Evolutionary conservation across 2,113 vertebrate species (phyloP).

Genomic region (Pseudorectes ferrugineus): DNA sequence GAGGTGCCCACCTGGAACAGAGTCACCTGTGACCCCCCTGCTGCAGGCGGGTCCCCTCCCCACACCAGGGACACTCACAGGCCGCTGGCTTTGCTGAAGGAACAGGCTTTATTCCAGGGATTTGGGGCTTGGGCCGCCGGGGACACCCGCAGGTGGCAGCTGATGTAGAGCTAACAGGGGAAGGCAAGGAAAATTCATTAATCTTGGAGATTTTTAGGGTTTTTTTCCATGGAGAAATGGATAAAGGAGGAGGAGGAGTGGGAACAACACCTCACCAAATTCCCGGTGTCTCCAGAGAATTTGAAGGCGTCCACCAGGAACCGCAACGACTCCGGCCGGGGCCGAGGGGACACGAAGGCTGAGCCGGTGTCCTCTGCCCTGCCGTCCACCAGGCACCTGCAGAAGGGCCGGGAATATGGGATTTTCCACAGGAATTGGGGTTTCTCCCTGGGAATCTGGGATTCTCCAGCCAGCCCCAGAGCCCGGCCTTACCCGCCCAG

Average conservation of each 20-base stretch:
- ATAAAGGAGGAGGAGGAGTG: too few species aligned
- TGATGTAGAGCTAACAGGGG: too few species aligned
- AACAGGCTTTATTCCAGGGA: not conserved
- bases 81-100: not conserved
- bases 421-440: too few species aligned
- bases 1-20: not conserved
- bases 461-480: rapidly evolving
- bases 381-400: not conserved
- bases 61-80: not conserved
- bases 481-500: not conserved
- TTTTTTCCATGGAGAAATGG: too few species aligned
- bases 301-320: not conserved
- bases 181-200: too few species aligned
- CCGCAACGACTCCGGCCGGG: not conserved
- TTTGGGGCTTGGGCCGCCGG: not conserved
- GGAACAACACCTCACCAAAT: not conserved
- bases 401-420: not conserved
- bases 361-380: not conserved
- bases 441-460: rapidly evolving
- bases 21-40: not conserved
- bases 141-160: too few species aligned
- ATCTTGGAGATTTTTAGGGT: too few species aligned
- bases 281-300: rapidly evolving
- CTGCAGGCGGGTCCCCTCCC: rapidly evolving
- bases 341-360: not conserved